Percentiles rank a stretch among this genome's conserved stretches.
Evolutionary conservation across 2,888 invertebrate species (phyloP).

Genomic region (Hedya salicella): DNA sequence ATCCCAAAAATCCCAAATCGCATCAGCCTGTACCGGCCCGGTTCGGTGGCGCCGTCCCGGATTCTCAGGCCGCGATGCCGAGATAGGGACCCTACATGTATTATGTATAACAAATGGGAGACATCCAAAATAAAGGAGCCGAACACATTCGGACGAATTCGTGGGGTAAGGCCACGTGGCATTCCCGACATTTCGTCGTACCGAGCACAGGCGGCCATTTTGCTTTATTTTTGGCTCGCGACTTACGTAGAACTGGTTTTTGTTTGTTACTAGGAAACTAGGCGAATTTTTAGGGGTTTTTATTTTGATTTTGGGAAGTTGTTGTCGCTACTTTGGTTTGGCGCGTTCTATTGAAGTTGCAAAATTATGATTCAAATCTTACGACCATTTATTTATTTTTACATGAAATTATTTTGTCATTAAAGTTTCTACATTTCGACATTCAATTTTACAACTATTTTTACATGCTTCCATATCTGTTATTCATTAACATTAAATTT

Average conservation of each 20-base stretch:
- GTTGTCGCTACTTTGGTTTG: not conserved
- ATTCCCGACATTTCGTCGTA: slow-evolving; percentile 76
- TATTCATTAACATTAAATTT: no score
- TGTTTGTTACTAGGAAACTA: slow-evolving; percentile 45
- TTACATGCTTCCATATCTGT: no score
- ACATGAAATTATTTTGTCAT: no score
- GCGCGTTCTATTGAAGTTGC: not conserved
- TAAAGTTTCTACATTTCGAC: no score
- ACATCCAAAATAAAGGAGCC: slow-evolving; percentile 81
- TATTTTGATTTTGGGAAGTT: not conserved
- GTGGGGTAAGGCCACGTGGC: slow-evolving; percentile 70
- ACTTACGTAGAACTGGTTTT: slow-evolving; percentile 48
- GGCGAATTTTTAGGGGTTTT: slow-evolving; percentile 9
- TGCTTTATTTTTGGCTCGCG: slow-evolving; percentile 70
- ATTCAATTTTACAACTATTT: no score
- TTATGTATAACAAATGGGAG: slow-evolving; percentile 85
- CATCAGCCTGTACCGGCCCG: slow-evolving; percentile 62
- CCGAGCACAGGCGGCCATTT: slow-evolving; percentile 64
- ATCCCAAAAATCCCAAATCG: slow-evolving; percentile 12
- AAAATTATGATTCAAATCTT: not conserved
- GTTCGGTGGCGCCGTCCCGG: slow-evolving; percentile 79
- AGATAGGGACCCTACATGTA: slow-evolving; percentile 80
- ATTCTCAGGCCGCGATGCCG: slow-evolving; percentile 79
- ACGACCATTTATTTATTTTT: no score
- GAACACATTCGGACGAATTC: slow-evolving; percentile 71